Conservation (phyloP, 2,888 invertebrate species). For the Priocnemis perturbator region DNA sequence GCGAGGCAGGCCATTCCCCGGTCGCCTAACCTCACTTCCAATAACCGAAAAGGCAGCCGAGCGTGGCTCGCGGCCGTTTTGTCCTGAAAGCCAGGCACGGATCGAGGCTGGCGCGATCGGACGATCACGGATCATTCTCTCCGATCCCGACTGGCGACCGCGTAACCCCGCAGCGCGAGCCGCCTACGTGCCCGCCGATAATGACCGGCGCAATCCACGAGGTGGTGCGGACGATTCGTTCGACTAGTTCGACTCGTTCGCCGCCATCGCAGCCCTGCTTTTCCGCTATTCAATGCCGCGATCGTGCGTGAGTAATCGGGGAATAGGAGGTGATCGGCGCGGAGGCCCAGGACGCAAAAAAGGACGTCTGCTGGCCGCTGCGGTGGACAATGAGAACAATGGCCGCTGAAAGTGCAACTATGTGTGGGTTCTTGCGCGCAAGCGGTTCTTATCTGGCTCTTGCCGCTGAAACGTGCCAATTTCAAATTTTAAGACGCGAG, state of each 20-base stretch:
- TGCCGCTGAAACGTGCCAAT: too few relatives aligned
- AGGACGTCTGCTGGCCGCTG: background rate
- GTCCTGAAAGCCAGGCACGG: conserved; percentile 51
- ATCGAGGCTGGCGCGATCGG: background rate
- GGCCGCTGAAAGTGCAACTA: background rate
- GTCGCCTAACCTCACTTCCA: conserved; percentile 58
- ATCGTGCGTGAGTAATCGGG: conserved; percentile 55
- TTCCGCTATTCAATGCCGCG: conserved; percentile 29
- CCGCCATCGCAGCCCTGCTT: conserved; percentile 32
- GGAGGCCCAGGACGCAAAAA: conserved; percentile 3
- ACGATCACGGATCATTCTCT: conserved; percentile 27
- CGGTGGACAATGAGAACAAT: background rate
- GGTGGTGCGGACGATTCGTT: conserved; percentile 25
- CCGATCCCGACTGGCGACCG: conserved; percentile 30
- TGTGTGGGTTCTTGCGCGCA: too few relatives aligned
- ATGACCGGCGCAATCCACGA: conserved; percentile 47
- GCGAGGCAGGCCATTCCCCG: conserved; percentile 42
- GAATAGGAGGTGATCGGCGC: conserved; percentile 11
- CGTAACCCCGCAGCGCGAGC: conserved; percentile 25
- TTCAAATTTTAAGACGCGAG: too few relatives aligned
- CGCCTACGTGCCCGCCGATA: conserved; percentile 45
- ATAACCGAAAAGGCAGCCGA: conserved; percentile 62
- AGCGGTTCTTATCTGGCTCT: too few relatives aligned
- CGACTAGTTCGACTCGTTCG: conserved; percentile 6
- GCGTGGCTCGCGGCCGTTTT: conserved; percentile 61